Percentiles rank a stretch among this genome's conserved stretches.
phyloP scores from a whole-genome alignment of 2,888 invertebrate genomes.

The Ormyrus labotus region DNA sequence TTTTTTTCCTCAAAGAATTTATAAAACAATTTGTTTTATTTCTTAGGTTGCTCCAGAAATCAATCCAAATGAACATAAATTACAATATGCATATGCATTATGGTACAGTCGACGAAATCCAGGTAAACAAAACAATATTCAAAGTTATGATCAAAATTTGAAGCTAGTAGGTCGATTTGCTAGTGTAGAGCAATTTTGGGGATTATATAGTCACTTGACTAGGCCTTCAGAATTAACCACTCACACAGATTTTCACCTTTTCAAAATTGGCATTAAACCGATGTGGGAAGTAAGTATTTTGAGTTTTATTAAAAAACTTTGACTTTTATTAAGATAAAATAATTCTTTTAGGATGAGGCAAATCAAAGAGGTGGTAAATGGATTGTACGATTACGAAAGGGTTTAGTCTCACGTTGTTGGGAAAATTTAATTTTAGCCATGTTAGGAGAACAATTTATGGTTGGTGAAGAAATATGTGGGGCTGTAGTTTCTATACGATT shows the following conservation, averaged over 20 bases:
- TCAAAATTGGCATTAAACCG: constrained; percentile 98
- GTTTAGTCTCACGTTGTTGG: constrained; percentile 97
- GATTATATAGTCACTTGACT: constrained; percentile 92
- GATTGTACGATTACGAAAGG: constrained; percentile 96
- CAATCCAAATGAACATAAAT: constrained; percentile 90
- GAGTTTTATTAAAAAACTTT: constrained; percentile 5
- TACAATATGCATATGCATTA: constrained; percentile 95
- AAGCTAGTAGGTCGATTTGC: constrained; percentile 92
- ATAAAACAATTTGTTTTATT: constrained; percentile 58
- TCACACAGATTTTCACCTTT: constrained; percentile 95
- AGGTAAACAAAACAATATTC: constrained; percentile 79
- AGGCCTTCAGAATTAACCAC: constrained; percentile 93
- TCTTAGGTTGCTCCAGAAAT: constrained; percentile 83
- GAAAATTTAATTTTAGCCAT: constrained; percentile 99
- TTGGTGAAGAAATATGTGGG: constrained; percentile 98
- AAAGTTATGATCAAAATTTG: constrained; percentile 86
- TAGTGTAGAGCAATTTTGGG: constrained; percentile 99
- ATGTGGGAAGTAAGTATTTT: constrained; percentile 93
- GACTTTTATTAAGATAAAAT: constrained; percentile 3
- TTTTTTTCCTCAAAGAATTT: background rate
- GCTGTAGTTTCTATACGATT: constrained; percentile 96
- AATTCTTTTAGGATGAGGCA: constrained; percentile 84
- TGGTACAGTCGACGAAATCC: constrained; percentile 86
- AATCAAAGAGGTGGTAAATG: constrained; percentile 98
- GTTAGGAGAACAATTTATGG: constrained; percentile 99